Evolutionary conservation across 1,140 invertebrate species (phyloP).

Genomic region (Habropoda laboriosa): DNA sequence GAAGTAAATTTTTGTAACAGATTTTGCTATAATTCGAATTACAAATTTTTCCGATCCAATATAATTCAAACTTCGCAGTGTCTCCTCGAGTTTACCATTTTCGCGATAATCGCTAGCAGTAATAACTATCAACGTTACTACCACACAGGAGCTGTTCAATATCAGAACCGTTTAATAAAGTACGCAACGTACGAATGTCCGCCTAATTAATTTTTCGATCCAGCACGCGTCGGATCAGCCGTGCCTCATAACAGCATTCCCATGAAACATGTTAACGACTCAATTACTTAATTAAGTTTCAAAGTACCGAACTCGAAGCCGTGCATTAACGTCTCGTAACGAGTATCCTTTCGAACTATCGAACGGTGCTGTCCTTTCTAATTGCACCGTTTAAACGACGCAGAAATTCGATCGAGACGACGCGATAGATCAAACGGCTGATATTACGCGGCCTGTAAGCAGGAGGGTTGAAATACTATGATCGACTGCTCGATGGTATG

Average conservation of each 20-base stretch:
- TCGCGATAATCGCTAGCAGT: too few relatives aligned
- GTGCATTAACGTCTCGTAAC: background rate
- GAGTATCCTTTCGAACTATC: background rate
- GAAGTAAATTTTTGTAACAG: too few relatives aligned
- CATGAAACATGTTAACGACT: background rate
- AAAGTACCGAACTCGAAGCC: background rate
- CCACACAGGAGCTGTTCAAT: too few relatives aligned
- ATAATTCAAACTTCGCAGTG: too few relatives aligned
- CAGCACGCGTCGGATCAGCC: too few relatives aligned
- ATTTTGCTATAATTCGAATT: too few relatives aligned
- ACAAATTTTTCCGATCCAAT: too few relatives aligned
- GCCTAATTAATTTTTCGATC: too few relatives aligned
- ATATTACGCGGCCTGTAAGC: background rate
- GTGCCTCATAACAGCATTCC: background rate
- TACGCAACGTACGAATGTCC: too few relatives aligned
- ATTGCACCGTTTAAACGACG: background rate
- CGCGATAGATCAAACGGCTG: background rate
- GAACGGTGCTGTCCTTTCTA: background rate
- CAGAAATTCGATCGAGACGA: background rate
- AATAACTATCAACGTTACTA: too few relatives aligned
- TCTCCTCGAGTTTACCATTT: too few relatives aligned
- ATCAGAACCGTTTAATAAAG: too few relatives aligned
- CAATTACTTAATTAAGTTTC: conserved; percentile 8
- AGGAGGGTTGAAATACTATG: background rate
- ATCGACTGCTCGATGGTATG: background rate